Conservation (phyloP, 2,888 invertebrate genomes). For the Leptogaster cylindrica region DNA sequence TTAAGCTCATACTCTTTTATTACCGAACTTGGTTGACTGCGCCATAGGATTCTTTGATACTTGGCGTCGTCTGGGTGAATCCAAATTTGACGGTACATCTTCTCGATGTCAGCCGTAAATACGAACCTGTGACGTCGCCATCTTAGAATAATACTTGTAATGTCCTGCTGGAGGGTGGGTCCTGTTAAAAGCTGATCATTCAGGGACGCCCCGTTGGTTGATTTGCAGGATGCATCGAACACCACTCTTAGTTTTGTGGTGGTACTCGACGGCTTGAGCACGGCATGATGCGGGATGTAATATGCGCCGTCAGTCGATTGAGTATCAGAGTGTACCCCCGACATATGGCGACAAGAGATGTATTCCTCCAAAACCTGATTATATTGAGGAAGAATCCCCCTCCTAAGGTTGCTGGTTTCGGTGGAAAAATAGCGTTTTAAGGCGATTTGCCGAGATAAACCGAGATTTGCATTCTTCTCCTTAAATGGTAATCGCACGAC, state of each 20-base stretch:
- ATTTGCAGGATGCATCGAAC: conserved; percentile 9
- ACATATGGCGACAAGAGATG: neutral
- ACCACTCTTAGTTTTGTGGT: conserved; percentile 37
- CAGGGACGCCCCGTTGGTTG: conserved; percentile 1
- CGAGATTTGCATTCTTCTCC: neutral
- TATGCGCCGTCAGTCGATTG: neutral
- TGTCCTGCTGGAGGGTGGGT: conserved; percentile 27
- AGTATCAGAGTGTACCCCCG: neutral
- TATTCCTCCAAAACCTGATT: neutral
- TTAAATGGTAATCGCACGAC: neutral
- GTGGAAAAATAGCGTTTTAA: conserved; percentile 13
- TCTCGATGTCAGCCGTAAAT: conserved; percentile 39
- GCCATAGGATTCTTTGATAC: conserved; percentile 42
- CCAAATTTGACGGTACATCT: conserved; percentile 43
- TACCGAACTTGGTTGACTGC: neutral
- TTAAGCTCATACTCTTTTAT: conserved; percentile 28
- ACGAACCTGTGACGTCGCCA: neutral
- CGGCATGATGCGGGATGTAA: conserved; percentile 27
- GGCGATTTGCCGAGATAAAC: neutral
- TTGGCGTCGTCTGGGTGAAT: conserved; percentile 21
- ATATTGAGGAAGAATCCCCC: neutral
- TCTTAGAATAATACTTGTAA: neutral
- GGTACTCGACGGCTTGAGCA: conserved; percentile 24
- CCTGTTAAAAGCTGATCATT: conserved; percentile 29
- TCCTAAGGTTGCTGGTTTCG: neutral